These are phyloP conservation scores for Brotula barbata DNA, from an alignment of 2,797 vertebrate genomes.

Conservation along the genomic window DNA sequence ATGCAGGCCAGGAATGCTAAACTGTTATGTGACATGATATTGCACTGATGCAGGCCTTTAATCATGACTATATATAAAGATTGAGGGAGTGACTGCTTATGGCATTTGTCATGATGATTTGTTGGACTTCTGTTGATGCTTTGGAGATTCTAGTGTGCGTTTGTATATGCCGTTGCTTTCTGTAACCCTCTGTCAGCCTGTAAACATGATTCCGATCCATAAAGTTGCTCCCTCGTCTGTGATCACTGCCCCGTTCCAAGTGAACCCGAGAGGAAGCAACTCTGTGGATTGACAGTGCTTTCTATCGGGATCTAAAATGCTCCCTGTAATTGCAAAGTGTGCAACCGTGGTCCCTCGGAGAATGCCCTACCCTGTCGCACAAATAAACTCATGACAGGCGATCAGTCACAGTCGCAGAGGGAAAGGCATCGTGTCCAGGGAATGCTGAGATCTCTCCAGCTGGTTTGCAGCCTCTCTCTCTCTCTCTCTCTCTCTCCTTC, in stretches of 20 bases:
- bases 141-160: conserved; percentile 69
- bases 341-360: conserved; percentile 24
- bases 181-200: conserved; percentile 12
- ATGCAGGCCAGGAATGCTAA: conserved; percentile 43
- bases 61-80: conserved; percentile 40
- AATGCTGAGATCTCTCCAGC: conserved; percentile 31
- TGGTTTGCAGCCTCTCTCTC: conserved; percentile 12
- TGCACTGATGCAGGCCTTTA: conserved; percentile 43
- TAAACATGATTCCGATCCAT: conserved; percentile 40
- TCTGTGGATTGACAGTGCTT: conserved; percentile 18
- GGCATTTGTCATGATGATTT: conserved; percentile 32
- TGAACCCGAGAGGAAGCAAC: conserved; percentile 53
- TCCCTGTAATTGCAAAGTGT: conserved; percentile 38
- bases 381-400: conserved; percentile 40
- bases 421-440: conserved; percentile 16
- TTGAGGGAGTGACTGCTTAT: conserved; percentile 35
- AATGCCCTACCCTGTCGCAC: conserved; percentile 20
- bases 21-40: conserved; percentile 40
- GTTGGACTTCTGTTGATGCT: conserved; percentile 38
- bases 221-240: conserved; percentile 37
- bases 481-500: conserved; percentile 2
- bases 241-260: background rate
- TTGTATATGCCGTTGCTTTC: background rate
- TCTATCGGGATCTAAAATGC: conserved; percentile 27
- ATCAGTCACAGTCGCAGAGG: conserved; percentile 38